phyloP scores from a whole-genome alignment of 2,797 vertebrate genomes.

The Hyperoplus lanceolatus region DNA sequence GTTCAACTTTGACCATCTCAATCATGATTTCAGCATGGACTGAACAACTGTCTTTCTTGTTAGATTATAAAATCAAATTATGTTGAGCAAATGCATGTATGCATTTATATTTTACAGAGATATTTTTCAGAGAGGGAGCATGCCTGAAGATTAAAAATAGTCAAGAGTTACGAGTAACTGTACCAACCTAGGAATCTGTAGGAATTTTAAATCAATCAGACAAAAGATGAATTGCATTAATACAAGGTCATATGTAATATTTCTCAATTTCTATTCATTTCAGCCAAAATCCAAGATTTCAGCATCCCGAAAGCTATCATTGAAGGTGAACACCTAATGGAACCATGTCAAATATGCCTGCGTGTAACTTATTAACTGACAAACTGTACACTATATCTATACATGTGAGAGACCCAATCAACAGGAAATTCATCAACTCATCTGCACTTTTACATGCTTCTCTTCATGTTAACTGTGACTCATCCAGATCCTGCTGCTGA shows the following conservation, averaged over 20 bases:
- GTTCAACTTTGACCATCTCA: neutral
- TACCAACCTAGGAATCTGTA: neutral
- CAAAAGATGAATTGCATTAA: too few species aligned
- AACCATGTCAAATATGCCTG: neutral
- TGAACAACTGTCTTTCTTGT: too few species aligned
- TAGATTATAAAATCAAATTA: too few species aligned
- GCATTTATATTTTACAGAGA: neutral
- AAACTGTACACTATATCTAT: neutral
- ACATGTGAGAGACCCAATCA: neutral
- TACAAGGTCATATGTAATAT: neutral
- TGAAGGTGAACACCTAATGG: slow-evolving; percentile 86
- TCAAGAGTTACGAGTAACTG: neutral
- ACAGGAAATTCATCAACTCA: neutral
- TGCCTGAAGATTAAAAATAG: neutral
- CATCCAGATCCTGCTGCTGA: slow-evolving; percentile 90
- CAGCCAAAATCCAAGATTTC: slow-evolving; percentile 95
- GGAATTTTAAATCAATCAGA: neutral
- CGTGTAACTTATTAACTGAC: neutral
- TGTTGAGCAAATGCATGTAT: neutral
- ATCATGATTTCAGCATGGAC: neutral
- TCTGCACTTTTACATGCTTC: neutral
- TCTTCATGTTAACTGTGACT: neutral
- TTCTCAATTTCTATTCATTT: slow-evolving; percentile 27
- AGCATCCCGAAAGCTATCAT: slow-evolving; percentile 91
- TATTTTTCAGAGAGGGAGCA: neutral